Base-by-base conservation (phyloP, 2,113 vertebrate species). In the Otis tarda region DNA sequence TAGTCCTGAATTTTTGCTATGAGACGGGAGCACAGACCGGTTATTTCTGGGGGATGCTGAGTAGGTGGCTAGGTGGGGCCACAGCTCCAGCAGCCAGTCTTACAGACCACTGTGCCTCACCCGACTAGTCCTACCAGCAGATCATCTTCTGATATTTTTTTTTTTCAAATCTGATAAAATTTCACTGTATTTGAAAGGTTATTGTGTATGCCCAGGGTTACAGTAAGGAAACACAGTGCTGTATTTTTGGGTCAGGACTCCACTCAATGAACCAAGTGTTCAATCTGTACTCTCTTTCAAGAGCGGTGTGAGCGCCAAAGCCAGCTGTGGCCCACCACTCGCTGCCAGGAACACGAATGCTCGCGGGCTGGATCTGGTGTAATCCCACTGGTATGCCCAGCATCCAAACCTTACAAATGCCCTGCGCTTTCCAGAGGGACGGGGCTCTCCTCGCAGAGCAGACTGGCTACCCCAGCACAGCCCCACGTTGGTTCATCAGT, bases 401-500 rank as follows among this genome's bases (percentile, higher is more conserved):
- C 79, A 23, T 1, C 33, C 69, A 50, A 20, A 60, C 35, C 49
- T 27, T 3, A 4, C 1, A 31, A 3, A 5, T 4, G 52, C 76
- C 25, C 70, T 5, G 41, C 0, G 25, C 61, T 20, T 71, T 16
- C 41, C 83, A 3, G 31, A 6, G 39, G 22, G 61, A 50, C 4
- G 27, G 67, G 41, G 11, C 43, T 39, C 23, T 6, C 15, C 3
- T 0, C 3, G 59, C 27, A 2, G 24, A 31, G 71, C 30, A 7
- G 55, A 1, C 27, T 0, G 49, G 33, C 27, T 3, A 2, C 35
- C 12, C 81, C 45, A 3, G 2, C 45, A 2, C 68, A 15, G 56
- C 45, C 33, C 65, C 4, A 65, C 33, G 1, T 1, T 4, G 37
- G 39, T 16, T 33, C 59, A 1, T 4, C 4, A 2, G 30, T 1